Evolutionary conservation across 1,140 invertebrate genomes (phyloP).

Genomic region (Drosophila kohkoa): DNA sequence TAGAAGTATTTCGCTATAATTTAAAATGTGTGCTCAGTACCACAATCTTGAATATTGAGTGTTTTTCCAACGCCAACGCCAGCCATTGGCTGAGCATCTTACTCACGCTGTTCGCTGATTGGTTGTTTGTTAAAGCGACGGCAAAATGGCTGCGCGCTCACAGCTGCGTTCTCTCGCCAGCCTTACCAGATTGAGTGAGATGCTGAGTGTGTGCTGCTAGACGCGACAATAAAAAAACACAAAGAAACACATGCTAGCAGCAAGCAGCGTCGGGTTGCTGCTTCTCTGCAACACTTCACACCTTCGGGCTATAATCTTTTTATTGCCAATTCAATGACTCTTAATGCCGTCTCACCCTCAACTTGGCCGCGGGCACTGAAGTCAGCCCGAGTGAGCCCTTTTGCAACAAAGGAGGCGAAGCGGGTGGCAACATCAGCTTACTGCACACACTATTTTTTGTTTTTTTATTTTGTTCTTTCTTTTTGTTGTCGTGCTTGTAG

Average conservation of each 20-base stretch:
- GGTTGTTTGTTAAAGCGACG: constrained; percentile 13
- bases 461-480: constrained; percentile 1
- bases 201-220: constrained; percentile 25
- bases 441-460: background rate
- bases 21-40: too few species aligned
- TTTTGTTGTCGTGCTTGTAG: background rate
- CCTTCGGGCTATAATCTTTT: constrained; percentile 84
- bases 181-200: constrained; percentile 55
- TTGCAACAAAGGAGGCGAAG: constrained; percentile 41
- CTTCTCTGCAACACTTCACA: constrained; percentile 70
- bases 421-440: background rate
- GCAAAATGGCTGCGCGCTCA: constrained; percentile 63
- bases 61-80: constrained; percentile 2
- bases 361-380: constrained; percentile 57
- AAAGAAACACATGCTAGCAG: constrained; percentile 38
- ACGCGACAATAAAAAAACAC: background rate
- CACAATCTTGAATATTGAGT: constrained; percentile 16
- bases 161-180: background rate
- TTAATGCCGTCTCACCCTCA: constrained; percentile 46
- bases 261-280: constrained; percentile 13
- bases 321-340: constrained; percentile 83
- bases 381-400: constrained; percentile 46
- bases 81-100: constrained; percentile 45
- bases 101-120: constrained; percentile 30
- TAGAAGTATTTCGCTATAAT: too few species aligned